A percentile compares a stretch with the other conserved stretches of the same genome.
Conservation (phyloP, 1,140 invertebrate genomes). For the Cotesia typhae region DNA sequence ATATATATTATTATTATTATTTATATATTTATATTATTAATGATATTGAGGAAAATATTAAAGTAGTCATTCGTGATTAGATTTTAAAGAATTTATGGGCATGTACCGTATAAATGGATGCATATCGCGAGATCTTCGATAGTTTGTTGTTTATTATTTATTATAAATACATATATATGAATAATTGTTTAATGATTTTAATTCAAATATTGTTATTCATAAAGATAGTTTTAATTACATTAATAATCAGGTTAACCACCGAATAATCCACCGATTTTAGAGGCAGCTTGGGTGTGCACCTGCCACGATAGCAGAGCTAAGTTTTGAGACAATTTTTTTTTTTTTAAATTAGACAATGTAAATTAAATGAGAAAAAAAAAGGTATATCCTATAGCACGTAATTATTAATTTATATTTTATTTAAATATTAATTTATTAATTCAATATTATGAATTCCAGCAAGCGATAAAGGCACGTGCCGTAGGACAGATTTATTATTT, state of each 20-base stretch:
- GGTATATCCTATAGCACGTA: slow-evolving; percentile 42
- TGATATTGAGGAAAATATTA: background rate
- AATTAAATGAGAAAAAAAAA: slow-evolving; percentile 39
- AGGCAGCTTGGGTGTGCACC: slow-evolving; percentile 65
- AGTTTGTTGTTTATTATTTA: background rate
- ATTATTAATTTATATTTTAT: slow-evolving; percentile 48
- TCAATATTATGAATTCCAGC: slow-evolving; percentile 48
- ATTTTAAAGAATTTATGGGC: slow-evolving; percentile 16
- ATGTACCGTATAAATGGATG: slow-evolving; percentile 28
- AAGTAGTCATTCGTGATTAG: slow-evolving; percentile 30
- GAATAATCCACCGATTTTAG: slow-evolving; percentile 48
- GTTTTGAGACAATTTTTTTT: slow-evolving; percentile 45
- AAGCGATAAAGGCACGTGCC: slow-evolving; percentile 59
- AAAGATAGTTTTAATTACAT: slow-evolving; percentile 24
- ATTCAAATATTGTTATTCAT: slow-evolving; percentile 17
- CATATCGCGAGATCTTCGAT: slow-evolving; percentile 31
- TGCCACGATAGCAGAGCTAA: slow-evolving; percentile 60
- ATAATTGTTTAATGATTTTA: slow-evolving; percentile 19
- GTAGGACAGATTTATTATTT: slow-evolving; percentile 53
- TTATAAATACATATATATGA: background rate
- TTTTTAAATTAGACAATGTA: slow-evolving; percentile 34
- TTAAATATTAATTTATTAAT: slow-evolving; percentile 26
- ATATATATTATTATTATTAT: background rate
- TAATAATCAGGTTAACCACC: slow-evolving; percentile 21
- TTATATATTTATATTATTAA: no score